phyloP scores from a whole-genome alignment of 2,797 vertebrate genomes.

The Nannoperca australis region DNA sequence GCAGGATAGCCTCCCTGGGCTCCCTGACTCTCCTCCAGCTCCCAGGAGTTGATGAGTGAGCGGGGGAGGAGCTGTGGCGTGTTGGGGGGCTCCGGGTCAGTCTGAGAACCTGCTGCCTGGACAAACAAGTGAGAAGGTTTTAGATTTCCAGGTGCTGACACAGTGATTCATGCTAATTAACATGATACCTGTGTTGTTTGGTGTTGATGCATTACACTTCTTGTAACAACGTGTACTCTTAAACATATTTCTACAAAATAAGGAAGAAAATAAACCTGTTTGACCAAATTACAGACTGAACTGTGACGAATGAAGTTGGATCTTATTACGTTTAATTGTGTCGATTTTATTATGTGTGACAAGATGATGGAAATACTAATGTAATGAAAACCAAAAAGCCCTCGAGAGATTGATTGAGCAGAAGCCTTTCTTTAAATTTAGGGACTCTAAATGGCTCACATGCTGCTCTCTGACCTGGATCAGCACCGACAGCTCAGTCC shows the following conservation, averaged over 20 bases:
- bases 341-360: not conserved
- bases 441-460: not conserved
- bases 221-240: not conserved
- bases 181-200: no score
- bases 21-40: constrained; percentile 87
- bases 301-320: not conserved
- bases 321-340: not conserved
- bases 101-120: constrained; percentile 22
- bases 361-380: not conserved
- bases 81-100: not conserved
- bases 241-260: not conserved
- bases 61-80: constrained; percentile 87
- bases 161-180: not conserved
- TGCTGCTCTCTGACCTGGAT: constrained; percentile 69
- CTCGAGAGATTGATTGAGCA: no score
- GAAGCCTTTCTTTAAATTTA: not conserved
- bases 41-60: constrained; percentile 90
- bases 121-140: constrained; percentile 13
- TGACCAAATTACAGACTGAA: not conserved
- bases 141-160: not conserved
- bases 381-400: not conserved
- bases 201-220: no score
- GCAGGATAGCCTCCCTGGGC: constrained; percentile 89
- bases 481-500: constrained; percentile 85
- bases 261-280: not conserved